phyloP scores from a whole-genome alignment of 2,113 vertebrate genomes.

The Tauraco erythrolophus region DNA sequence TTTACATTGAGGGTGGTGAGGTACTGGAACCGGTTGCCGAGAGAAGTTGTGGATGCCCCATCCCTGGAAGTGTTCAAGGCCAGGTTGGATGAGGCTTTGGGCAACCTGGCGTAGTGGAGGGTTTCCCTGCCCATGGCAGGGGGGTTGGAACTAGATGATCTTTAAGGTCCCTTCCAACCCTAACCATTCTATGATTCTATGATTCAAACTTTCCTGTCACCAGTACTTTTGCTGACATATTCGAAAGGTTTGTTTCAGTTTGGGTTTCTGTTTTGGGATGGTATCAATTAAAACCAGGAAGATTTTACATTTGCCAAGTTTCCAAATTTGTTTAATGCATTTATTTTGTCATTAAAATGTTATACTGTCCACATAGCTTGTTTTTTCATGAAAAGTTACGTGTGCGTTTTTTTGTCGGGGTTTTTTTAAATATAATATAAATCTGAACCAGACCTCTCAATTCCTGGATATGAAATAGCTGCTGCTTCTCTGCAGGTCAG shows the following conservation, averaged over 20 bases:
- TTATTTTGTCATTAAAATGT: not conserved
- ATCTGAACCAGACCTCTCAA: not conserved
- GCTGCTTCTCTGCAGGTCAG: not conserved
- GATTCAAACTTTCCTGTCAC: not conserved
- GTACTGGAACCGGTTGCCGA: no score
- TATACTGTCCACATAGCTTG: not conserved
- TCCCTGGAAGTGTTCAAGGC: no score
- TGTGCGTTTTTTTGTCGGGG: not conserved
- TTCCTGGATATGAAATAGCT: not conserved
- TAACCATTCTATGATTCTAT: no score
- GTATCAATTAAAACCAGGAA: not conserved
- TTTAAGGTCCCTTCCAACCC: no score
- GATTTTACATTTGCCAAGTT: not conserved
- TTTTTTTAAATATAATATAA: not conserved
- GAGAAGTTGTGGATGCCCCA: no score
- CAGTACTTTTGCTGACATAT: not conserved
- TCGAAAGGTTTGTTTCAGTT: not conserved
- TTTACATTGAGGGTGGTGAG: no score
- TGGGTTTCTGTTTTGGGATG: not conserved
- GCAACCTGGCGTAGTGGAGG: no score
- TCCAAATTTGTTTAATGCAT: not conserved
- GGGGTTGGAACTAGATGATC: no score
- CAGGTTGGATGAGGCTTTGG: no score
- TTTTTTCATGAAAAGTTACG: not conserved
- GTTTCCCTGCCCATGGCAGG: no score